Base-by-base conservation (phyloP, 2,113 vertebrate genomes). In the Microtus pennsylvanicus region DNA sequence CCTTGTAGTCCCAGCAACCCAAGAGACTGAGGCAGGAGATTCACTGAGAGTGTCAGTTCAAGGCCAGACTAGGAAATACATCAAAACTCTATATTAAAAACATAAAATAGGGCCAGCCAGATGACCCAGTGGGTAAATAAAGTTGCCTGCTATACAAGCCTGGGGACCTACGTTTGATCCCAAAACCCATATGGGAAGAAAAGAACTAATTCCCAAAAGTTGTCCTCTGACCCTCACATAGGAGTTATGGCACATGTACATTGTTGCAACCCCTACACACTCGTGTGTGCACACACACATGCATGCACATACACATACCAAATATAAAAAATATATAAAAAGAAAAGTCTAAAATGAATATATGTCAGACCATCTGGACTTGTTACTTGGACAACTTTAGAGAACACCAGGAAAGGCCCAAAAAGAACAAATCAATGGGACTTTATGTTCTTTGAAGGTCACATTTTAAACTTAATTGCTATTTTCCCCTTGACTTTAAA, bases 401-500 rank as follows among this genome's bases (percentile, higher is more conserved):
- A 17, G 82, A 58, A 75, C 7, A 55, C 30, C 19, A 75, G 83
- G 17, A 88, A 94, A 3, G 2, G 17, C 47, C 22, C 75, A 77
- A 35, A 94, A 90, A 30, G 26, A 85, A 83, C 26, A 67, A 3
- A 45, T 87, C 22, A 93, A 92, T 55, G 42, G 72, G 26, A 7
- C 22, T 38, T 81, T 28, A 81, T 86, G 61, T 45, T 81, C 38
- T 90, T 85, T 87, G 45, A 93, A 70, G 24, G 38, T 69, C 22
- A 28, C 19, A 52, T 82, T 83, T 93, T 89, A 65, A 90, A 92
- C 21, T 38, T 70, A n/a, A 87, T 45, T 42, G 24, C 38, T 33
- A 45, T 45, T 55, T 96, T 90, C 86, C 19, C 24, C 69, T 90
- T 90, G 70, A 74, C 63, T 72, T 95, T 90, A 77, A 24, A 38